Conservation (phyloP, 2,797 vertebrate species). For the Neostethus bicornis region DNA sequence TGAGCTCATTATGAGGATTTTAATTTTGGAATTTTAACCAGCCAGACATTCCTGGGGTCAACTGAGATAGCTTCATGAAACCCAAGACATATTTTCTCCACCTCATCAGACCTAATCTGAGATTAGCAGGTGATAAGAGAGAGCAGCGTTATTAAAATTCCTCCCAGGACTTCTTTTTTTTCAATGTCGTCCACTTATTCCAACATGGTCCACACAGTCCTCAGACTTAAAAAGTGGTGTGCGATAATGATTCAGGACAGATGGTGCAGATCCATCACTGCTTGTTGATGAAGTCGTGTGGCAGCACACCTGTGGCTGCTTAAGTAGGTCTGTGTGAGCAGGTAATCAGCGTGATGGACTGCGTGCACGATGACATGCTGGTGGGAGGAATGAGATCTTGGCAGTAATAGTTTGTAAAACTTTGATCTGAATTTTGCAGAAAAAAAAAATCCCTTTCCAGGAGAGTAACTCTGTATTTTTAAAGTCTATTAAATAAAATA, state of each 20-base stretch:
- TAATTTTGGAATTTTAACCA: too few relatives aligned
- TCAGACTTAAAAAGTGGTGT: not conserved
- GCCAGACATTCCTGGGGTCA: too few relatives aligned
- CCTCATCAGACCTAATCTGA: too few relatives aligned
- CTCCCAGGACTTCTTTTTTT: not conserved
- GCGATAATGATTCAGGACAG: constrained; percentile 2
- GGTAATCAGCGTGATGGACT: constrained; percentile 14
- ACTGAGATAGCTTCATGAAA: too few relatives aligned
- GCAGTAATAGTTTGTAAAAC: not conserved
- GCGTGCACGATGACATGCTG: not conserved
- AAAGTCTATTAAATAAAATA: not conserved
- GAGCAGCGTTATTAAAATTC: too few relatives aligned
- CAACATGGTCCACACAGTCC: not conserved
- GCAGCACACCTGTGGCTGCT: constrained; percentile 45
- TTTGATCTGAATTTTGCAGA: too few relatives aligned
- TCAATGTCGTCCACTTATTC: not conserved
- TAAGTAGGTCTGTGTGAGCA: constrained; percentile 19
- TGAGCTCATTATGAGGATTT: too few relatives aligned
- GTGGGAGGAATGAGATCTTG: not conserved
- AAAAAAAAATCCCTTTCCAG: not conserved
- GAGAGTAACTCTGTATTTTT: not conserved
- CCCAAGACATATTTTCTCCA: too few relatives aligned
- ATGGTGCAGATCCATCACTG: constrained; percentile 36
- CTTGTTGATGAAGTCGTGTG: constrained; percentile 30
- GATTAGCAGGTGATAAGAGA: too few relatives aligned